phyloP scores from a whole-genome alignment of 2,888 invertebrate genomes.

The Watsonalla binaria region DNA sequence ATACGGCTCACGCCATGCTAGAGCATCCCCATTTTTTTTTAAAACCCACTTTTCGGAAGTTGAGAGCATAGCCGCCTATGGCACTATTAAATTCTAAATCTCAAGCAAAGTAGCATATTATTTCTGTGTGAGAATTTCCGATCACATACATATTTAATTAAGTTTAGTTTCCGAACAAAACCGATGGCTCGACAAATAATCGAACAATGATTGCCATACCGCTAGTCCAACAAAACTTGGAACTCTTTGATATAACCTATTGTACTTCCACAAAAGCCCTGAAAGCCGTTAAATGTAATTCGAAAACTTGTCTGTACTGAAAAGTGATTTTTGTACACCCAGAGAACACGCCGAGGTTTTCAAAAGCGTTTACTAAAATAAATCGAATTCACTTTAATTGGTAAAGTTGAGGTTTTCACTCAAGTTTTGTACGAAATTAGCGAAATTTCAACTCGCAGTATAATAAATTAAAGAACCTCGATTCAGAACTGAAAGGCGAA shows the following conservation, averaged over 20 bases:
- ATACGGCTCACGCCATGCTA: too few relatives aligned
- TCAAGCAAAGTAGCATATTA: too few relatives aligned
- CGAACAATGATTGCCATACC: neutral
- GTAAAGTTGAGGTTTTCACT: constrained; percentile 48
- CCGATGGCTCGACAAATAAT: neutral
- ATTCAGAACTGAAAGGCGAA: constrained; percentile 27
- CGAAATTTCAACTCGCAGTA: constrained; percentile 37
- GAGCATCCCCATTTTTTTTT: too few relatives aligned
- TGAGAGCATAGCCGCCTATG: too few relatives aligned
- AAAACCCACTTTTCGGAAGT: too few relatives aligned
- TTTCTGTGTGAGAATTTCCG: too few relatives aligned
- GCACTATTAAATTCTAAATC: too few relatives aligned
- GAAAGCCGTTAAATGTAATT: constrained; percentile 32
- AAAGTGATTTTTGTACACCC: constrained; percentile 43
- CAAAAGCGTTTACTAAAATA: constrained; percentile 43
- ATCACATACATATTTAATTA: too few relatives aligned
- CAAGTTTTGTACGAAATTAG: constrained; percentile 45
- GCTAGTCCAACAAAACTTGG: neutral
- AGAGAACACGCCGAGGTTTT: constrained; percentile 24
- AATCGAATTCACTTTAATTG: constrained; percentile 61
- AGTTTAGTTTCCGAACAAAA: neutral
- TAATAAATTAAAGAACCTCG: constrained; percentile 48
- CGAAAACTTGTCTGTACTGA: constrained; percentile 32
- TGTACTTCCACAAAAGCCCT: constrained; percentile 3
- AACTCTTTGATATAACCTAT: neutral